phyloP scores from a whole-genome alignment of 2,888 invertebrate species.

The Chymomyza procnemis region DNA sequence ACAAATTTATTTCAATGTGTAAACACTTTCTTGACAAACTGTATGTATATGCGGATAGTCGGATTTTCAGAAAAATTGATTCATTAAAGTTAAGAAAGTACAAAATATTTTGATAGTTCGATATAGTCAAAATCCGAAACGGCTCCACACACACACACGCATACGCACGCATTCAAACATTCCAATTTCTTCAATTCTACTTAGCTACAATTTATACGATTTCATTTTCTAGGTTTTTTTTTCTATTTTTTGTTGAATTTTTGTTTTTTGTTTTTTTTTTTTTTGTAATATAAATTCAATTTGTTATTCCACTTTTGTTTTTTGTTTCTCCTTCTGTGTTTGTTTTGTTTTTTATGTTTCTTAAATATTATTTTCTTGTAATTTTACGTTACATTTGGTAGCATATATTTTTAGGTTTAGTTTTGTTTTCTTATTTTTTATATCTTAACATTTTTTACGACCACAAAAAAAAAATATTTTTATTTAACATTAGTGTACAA shows the following conservation, averaged over 20 bases:
- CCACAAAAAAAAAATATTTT: background rate
- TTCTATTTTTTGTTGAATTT: conserved; percentile 15
- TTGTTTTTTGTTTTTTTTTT: conserved; percentile 2
- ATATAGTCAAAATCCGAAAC: too few species aligned
- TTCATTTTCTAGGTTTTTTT: conserved; percentile 10
- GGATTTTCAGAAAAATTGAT: too few species aligned
- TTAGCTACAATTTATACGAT: background rate
- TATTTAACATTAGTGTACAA: conserved; percentile 53
- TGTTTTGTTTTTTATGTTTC: conserved; percentile 1
- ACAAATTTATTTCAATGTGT: too few species aligned
- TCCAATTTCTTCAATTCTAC: background rate
- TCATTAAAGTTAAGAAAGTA: too few species aligned
- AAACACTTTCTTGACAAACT: too few species aligned
- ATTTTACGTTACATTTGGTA: background rate
- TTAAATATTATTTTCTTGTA: background rate
- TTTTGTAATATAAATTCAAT: conserved; percentile 9
- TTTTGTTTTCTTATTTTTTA: background rate
- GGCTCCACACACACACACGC: background rate
- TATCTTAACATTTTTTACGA: background rate
- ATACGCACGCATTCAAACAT: background rate
- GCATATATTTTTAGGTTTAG: conserved; percentile 1
- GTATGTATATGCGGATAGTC: too few species aligned
- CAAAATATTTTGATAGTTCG: too few species aligned
- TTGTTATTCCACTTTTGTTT: conserved; percentile 20
- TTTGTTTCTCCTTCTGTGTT: background rate